Conservation (phyloP, 2,113 vertebrate genomes). For the Gnathonemus longibarbis region DNA sequence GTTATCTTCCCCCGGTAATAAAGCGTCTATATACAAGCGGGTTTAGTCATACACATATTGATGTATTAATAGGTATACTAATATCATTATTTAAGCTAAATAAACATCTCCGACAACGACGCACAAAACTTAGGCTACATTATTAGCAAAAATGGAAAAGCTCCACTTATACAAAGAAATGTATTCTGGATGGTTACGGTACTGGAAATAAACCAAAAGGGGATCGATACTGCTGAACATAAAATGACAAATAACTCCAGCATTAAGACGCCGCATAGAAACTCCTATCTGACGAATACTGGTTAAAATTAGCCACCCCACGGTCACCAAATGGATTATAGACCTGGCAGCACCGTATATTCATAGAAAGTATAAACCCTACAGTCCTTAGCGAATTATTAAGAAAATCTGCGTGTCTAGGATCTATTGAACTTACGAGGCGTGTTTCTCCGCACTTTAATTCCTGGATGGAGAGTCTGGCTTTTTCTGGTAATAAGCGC, state of each 20-base stretch:
- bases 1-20: background rate
- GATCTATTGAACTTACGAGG: background rate
- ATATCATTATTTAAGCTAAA: background rate
- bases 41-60: background rate
- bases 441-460: background rate
- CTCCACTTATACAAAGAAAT: background rate
- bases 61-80: background rate
- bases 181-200: background rate
- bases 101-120: background rate
- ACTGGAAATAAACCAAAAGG: background rate
- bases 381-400: background rate
- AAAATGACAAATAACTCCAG: background rate
- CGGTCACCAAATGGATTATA: background rate
- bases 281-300: background rate
- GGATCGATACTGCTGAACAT: background rate
- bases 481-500: background rate
- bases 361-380: background rate
- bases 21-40: background rate
- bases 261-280: background rate
- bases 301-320: conserved; percentile 2
- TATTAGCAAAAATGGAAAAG: background rate
- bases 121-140: background rate
- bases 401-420: background rate
- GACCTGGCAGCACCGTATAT: background rate
- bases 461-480: background rate